Evolutionary conservation across 2,797 vertebrate species (phyloP).

Genomic region (Hapalemur alaotrensis): DNA sequence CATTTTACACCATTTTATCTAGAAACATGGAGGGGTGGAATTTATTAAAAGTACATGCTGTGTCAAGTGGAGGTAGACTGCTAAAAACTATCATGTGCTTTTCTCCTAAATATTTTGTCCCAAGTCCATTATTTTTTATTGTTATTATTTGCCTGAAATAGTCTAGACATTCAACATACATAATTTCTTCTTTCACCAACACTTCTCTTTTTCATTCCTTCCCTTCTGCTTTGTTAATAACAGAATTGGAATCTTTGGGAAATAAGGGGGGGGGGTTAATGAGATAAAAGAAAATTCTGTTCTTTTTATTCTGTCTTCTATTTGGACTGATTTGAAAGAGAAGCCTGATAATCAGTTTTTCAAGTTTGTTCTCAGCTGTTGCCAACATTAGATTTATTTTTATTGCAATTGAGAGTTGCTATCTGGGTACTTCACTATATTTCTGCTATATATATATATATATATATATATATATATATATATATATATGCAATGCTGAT

Average conservation of each 20-base stretch:
- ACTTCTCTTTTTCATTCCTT: neutral
- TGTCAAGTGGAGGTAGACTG: neutral
- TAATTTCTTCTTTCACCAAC: neutral
- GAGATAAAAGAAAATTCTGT: neutral
- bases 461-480: neutral
- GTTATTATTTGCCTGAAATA: neutral
- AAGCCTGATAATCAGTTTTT: neutral
- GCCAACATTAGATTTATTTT: slow-evolving; percentile 12
- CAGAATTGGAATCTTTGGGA: neutral
- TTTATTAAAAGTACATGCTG: neutral
- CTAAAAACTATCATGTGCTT: neutral
- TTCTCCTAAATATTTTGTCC: neutral
- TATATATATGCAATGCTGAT: neutral
- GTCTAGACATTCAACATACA: neutral
- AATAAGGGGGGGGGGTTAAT: neutral
- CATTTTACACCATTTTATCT: fast-evolving
- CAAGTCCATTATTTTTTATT: neutral
- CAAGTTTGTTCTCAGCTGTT: neutral
- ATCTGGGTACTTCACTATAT: neutral
- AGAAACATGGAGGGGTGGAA: neutral
- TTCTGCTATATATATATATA: neutral
- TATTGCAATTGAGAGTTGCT: neutral
- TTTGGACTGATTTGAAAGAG: slow-evolving; percentile 7
- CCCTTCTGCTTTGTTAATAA: neutral
- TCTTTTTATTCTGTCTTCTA: neutral